Conservation (phyloP, 2,888 invertebrate genomes). For the Chymomyza caudatula region DNA sequence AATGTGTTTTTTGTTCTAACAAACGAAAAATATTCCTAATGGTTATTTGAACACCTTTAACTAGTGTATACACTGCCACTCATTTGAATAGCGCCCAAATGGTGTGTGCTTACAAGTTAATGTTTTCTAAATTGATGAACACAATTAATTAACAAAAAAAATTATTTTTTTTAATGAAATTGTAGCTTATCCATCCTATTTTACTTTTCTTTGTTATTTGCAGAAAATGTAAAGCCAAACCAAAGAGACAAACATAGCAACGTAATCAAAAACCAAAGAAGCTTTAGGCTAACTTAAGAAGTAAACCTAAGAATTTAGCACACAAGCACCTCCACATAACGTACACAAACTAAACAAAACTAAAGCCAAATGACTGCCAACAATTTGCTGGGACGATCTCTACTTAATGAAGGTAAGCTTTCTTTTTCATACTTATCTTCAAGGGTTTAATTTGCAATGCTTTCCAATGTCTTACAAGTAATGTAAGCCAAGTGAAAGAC, state of each 20-base stretch:
- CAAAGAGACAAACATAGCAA: slow-evolving; percentile 22
- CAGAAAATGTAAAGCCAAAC: slow-evolving; percentile 67
- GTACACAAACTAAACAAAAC: slow-evolving; percentile 5
- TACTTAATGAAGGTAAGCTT: slow-evolving; percentile 62
- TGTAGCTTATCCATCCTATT: too few species aligned
- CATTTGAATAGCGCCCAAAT: too few species aligned
- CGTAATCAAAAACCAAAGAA: slow-evolving; percentile 57
- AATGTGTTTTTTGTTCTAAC: too few species aligned
- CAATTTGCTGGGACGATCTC: slow-evolving; percentile 60
- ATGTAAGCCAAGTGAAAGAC: too few species aligned
- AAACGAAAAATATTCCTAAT: too few species aligned
- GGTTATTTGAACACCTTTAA: too few species aligned
- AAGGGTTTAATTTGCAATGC: too few species aligned
- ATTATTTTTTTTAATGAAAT: background rate
- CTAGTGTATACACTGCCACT: too few species aligned
- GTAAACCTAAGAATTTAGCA: background rate
- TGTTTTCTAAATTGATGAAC: too few species aligned
- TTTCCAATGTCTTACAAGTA: too few species aligned
- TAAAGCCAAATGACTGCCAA: slow-evolving; percentile 67
- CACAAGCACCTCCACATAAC: background rate
- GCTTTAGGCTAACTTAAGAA: slow-evolving; percentile 27
- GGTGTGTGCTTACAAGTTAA: too few species aligned
- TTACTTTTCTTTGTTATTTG: slow-evolving; percentile 20
- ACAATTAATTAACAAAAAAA: background rate
- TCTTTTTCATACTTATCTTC: slow-evolving; percentile 75